Base-by-base conservation (phyloP, 2,113 vertebrate species). In the Calyptommatus sinebrachiatus region DNA sequence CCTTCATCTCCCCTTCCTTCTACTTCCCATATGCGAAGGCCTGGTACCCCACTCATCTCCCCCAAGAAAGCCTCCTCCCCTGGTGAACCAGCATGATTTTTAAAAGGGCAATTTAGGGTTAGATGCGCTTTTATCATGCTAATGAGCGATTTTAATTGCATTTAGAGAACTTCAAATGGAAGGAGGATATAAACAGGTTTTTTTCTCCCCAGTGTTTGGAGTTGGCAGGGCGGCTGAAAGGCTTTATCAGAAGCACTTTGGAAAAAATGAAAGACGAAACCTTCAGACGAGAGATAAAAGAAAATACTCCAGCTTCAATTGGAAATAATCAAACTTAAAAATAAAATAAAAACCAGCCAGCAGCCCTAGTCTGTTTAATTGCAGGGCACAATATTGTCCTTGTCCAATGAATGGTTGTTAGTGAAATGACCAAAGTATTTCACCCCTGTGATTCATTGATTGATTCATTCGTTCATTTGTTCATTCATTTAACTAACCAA, bases 51-150 rank as follows among this genome's bases (percentile, higher is more conserved):
- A 0, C 8, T 21, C 16, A 1, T 18, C 7, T 12, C 26, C 31
- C 3, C 11, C 60, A 0, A 12, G 79, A 2, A 14, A 57, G 45
- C 66, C 80, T 50, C n/a, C 53, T 29, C 57, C 14, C 50, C 50
- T 50, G 50, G 78, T 82, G 75, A 35, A 78, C 22, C 82, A 75
- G 29, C 6, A 16, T 69, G 87, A 85, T 87, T 76, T 88, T 76
- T 88, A 88, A 86, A 60, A 18, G 0, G 69, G 76, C 85, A 86
- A 79, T 80, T 61, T 46, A 53, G 88, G 85, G 77, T 72, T 83
- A 77, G 77, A 62, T 73, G 74, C 63, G 75, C 73, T 84, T 87
- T 84, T 80, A 82, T 79, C 14, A n/a, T 77, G 73, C 76, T 91
- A 82, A 84, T 81, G 61, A 83, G 84, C 67, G 77, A 48, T 69